phyloP scores from a whole-genome alignment of 2,888 invertebrate genomes.

The Dicyrtoma fusca region DNA sequence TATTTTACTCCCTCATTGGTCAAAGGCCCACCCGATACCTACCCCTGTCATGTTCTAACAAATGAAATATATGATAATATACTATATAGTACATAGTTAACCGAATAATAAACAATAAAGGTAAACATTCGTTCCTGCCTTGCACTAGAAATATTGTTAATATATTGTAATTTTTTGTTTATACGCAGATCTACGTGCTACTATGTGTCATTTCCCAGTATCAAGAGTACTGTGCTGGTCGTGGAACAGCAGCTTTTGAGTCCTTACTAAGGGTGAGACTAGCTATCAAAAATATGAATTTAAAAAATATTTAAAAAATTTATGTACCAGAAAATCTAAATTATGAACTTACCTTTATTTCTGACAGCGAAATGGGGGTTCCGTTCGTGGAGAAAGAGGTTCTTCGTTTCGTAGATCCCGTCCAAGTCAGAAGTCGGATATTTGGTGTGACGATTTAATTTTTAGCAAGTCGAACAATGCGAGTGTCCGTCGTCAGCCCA shows the following conservation, averaged over 20 bases:
- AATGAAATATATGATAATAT: no score
- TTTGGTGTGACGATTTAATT: constrained; percentile 31
- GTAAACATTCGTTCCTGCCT: no score
- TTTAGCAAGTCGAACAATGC: constrained; percentile 17
- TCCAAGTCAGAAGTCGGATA: constrained; percentile 25
- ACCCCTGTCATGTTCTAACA: no score
- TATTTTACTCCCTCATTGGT: no score
- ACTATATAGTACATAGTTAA: no score
- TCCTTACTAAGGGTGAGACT: constrained; percentile 66
- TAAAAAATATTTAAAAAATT: neutral
- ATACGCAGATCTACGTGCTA: constrained; percentile 80
- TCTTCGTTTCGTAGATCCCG: constrained; percentile 13
- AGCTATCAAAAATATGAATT: no score
- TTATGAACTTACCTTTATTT: neutral
- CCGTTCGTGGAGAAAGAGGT: neutral
- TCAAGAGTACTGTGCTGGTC: constrained; percentile 75
- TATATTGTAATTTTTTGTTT: no score
- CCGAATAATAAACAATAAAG: no score
- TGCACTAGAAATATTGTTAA: no score
- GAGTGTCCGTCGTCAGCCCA: neutral
- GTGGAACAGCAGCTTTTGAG: constrained; percentile 73
- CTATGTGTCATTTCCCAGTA: constrained; percentile 85
- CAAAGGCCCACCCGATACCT: no score
- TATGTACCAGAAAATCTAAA: neutral
- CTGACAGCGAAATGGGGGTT: constrained; percentile 11